Percentiles rank a stretch among this genome's conserved stretches.
Conservation (phyloP, 53 echinoderm and acorn worm genomes). For the Patiria pectinifera region DNA sequence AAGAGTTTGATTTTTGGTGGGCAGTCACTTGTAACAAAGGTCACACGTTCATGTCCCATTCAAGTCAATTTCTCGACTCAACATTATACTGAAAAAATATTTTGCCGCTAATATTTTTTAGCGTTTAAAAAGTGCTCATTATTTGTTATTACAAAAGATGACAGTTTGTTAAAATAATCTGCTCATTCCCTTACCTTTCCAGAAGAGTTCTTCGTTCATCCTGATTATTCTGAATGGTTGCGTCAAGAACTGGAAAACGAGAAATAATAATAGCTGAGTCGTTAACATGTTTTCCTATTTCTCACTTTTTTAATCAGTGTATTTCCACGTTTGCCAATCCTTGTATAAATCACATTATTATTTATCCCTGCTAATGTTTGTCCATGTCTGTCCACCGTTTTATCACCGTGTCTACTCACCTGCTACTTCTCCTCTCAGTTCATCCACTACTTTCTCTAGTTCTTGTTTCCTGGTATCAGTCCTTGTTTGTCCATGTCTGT, state of each 20-base stretch:
- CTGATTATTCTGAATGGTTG: constrained; percentile 94
- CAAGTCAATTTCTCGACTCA: not conserved
- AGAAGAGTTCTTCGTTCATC: constrained; percentile 94
- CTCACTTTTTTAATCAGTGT: too few relatives aligned
- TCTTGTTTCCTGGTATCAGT: constrained; percentile 81
- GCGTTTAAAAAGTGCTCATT: too few relatives aligned
- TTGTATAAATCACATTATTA: too few relatives aligned
- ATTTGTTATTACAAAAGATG: too few relatives aligned
- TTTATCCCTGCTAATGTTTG: too few relatives aligned
- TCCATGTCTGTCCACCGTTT: not conserved
- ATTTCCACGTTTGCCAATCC: too few relatives aligned
- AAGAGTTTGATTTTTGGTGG: too few relatives aligned
- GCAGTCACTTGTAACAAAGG: too few relatives aligned
- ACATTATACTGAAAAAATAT: not conserved
- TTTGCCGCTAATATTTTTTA: too few relatives aligned
- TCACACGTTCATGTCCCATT: not conserved
- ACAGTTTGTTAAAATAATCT: too few relatives aligned
- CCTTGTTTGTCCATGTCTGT: constrained; percentile 32
- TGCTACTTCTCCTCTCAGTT: constrained; percentile 90
- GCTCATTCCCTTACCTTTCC: constrained; percentile 74
- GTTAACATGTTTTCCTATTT: not conserved
- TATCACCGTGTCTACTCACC: constrained; percentile 51
- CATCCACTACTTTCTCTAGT: constrained; percentile 82
- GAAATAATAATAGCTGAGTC: not conserved
- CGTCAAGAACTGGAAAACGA: constrained; percentile 83